Evolutionary conservation across 2,888 invertebrate genomes (phyloP).

Genomic region (Polydrusus tereticollis): DNA sequence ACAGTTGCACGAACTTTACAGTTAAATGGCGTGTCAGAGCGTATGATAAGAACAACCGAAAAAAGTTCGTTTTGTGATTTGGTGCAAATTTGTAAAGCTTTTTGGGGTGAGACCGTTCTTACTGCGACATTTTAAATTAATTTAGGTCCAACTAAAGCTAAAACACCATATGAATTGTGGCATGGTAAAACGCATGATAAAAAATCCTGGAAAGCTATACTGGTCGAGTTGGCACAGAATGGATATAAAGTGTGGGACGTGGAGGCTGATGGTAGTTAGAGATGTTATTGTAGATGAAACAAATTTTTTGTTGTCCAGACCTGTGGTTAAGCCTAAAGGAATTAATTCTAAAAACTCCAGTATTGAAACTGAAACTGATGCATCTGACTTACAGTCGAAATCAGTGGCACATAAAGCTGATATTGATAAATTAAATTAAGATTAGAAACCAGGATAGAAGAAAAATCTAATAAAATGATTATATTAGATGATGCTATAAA

Average conservation of each 20-base stretch:
- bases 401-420: slow-evolving; percentile 26
- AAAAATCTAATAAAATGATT: too few species aligned
- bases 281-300: slow-evolving; percentile 60
- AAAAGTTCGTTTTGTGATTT: slow-evolving; percentile 15
- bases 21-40: slow-evolving; percentile 59
- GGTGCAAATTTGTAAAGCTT: too few species aligned
- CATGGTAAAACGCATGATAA: too few species aligned
- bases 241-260: slow-evolving; percentile 61
- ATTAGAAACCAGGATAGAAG: too few species aligned
- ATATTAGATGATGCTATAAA: too few species aligned
- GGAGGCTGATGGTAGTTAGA: slow-evolving; percentile 55
- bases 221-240: slow-evolving; percentile 41
- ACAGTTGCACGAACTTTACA: slow-evolving; percentile 58
- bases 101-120: too few species aligned
- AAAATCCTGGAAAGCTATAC: too few species aligned
- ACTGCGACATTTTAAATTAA: too few species aligned
- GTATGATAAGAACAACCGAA: slow-evolving; percentile 58
- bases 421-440: too few species aligned
- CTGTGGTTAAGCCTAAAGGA: neutral
- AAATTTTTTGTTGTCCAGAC: slow-evolving; percentile 18
- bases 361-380: slow-evolving; percentile 25
- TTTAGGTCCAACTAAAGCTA: too few species aligned
- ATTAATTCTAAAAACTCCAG: neutral
- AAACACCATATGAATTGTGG: too few species aligned
- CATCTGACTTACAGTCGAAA: slow-evolving; percentile 26